These are phyloP conservation scores for Sympetrum striolatum DNA, from an alignment of 2,888 invertebrate species.

Conservation along the genomic window DNA sequence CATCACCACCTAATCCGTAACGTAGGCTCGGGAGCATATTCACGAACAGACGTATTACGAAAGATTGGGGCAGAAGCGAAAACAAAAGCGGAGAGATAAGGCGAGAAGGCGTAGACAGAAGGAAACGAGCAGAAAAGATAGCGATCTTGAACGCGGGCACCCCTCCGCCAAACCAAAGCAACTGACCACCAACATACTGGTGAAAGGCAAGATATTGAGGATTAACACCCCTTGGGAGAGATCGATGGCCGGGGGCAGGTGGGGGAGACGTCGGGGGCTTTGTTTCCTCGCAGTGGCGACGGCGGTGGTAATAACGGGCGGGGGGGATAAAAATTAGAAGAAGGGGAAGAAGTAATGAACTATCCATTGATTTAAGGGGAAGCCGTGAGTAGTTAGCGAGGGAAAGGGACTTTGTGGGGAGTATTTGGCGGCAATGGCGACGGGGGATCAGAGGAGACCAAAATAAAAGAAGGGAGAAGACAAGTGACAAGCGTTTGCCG, in stretches of 20 bases:
- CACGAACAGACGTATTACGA: too few species aligned
- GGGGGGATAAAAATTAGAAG: slow-evolving; percentile 3
- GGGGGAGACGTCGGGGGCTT: not conserved
- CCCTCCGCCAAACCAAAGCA: slow-evolving; percentile 4
- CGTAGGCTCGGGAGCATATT: too few species aligned
- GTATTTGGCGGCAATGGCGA: not conserved
- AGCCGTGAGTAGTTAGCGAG: slow-evolving; percentile 23
- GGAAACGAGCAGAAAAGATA: not conserved
- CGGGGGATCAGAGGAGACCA: not conserved
- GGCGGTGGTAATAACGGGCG: not conserved
- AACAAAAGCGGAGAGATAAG: not conserved
- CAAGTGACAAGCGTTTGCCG: not conserved
- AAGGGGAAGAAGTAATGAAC: slow-evolving; percentile 37
- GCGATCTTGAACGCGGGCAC: not conserved
- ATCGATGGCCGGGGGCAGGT: not conserved
- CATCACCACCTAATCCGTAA: too few species aligned
- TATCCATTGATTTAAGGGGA: slow-evolving; percentile 41
- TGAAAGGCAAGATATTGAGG: slow-evolving; percentile 32
- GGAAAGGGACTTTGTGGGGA: not conserved
- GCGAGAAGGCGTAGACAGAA: not conserved
- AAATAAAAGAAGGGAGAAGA: not conserved
- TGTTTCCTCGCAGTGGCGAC: not conserved
- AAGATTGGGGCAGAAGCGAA: not conserved
- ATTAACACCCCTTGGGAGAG: slow-evolving; percentile 30
- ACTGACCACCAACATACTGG: slow-evolving; percentile 12